Evolutionary conservation across 2,797 vertebrate genomes (phyloP).

Genomic region (Xiphorhynchus erythropygius): DNA sequence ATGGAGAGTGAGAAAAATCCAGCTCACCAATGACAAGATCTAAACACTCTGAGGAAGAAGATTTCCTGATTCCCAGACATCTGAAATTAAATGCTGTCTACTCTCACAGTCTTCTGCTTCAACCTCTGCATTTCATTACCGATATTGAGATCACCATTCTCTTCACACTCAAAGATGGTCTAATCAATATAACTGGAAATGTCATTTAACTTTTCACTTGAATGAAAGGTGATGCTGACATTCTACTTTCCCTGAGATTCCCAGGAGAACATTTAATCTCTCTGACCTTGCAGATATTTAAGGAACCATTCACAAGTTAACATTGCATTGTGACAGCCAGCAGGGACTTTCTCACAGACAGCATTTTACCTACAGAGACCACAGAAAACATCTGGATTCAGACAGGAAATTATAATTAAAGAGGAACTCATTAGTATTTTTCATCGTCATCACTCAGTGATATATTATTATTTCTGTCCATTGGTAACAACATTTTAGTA

Average conservation of each 20-base stretch:
- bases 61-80: not conserved
- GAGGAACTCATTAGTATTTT: not conserved
- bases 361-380: slow-evolving; percentile 48
- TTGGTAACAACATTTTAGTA: not conserved
- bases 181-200: slow-evolving; percentile 76
- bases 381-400: slow-evolving; percentile 56
- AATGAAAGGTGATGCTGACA: slow-evolving; percentile 72
- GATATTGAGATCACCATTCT: slow-evolving; percentile 50
- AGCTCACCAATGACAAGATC: not conserved
- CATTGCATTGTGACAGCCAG: slow-evolving; percentile 57
- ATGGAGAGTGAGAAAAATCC: not conserved
- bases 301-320: slow-evolving; percentile 64
- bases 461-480: not conserved
- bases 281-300: slow-evolving; percentile 75
- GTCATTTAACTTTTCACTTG: slow-evolving; percentile 65
- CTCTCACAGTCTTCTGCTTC: not conserved
- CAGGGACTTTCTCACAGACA: slow-evolving; percentile 47
- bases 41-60: not conserved
- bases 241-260: slow-evolving; percentile 70
- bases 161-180: slow-evolving; percentile 35
- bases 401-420: slow-evolving; percentile 7
- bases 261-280: slow-evolving; percentile 72
- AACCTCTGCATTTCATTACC: slow-evolving; percentile 20
- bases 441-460: not conserved
- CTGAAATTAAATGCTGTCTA: not conserved